A percentile compares a stretch with the other conserved stretches of the same genome.
These are phyloP conservation scores for Zingel zingel DNA, from an alignment of 2,113 vertebrate species.

Conservation along the genomic window DNA sequence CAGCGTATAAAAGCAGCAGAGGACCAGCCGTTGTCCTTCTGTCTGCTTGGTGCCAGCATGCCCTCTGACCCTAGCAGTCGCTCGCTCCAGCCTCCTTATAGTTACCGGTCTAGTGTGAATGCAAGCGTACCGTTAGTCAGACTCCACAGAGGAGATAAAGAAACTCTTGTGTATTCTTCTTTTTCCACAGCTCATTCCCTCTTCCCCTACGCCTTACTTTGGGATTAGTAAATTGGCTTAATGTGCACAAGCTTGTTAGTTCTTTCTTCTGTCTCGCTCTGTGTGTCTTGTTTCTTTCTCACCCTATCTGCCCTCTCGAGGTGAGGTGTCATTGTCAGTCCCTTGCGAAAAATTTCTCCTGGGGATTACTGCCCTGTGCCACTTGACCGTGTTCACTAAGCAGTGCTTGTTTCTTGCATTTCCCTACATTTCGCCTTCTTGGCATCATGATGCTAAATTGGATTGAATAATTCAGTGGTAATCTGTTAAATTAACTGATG, in stretches of 20 bases:
- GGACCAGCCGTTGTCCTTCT: constrained; percentile 50
- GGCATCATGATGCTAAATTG: constrained; percentile 77
- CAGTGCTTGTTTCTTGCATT: constrained; percentile 45
- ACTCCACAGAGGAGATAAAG: constrained; percentile 37
- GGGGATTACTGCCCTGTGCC: constrained; percentile 38
- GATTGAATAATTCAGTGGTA: constrained; percentile 80
- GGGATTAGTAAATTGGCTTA: constrained; percentile 67
- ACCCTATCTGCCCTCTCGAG: constrained; percentile 52
- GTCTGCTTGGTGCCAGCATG: constrained; percentile 42
- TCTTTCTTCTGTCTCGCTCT: constrained; percentile 24
- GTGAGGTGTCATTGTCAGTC: constrained; percentile 60
- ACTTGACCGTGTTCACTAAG: constrained; percentile 51
- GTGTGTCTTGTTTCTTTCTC: constrained; percentile 25
- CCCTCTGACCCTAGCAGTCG: constrained; percentile 58
- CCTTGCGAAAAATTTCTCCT: constrained; percentile 56
- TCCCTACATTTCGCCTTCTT: constrained; percentile 75
- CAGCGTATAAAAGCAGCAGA: constrained; percentile 58
- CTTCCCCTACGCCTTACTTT: constrained; percentile 36
- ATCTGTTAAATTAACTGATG: constrained; percentile 77
- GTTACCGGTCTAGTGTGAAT: constrained; percentile 53
- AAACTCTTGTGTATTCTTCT: constrained; percentile 41
- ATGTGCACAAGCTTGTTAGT: constrained; percentile 51
- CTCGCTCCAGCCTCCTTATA: constrained; percentile 35
- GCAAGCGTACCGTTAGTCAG: constrained; percentile 43
- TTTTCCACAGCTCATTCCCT: constrained; percentile 41